Conservation (phyloP, 1,140 invertebrate genomes). For the Doryteuthis pealeii region DNA sequence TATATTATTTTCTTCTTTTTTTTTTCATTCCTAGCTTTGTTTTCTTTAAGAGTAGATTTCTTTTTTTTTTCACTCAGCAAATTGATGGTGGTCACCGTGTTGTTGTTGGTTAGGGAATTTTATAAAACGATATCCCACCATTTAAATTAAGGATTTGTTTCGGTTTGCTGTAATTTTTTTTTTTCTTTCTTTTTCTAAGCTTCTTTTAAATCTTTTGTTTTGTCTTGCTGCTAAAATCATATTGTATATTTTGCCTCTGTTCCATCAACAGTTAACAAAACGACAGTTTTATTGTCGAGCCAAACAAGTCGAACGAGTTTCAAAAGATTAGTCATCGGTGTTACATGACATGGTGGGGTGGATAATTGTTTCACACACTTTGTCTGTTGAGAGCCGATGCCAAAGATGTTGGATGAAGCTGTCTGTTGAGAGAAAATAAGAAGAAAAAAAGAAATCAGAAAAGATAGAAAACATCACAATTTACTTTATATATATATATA, state of each 20-base stretch:
- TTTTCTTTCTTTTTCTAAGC: not conserved
- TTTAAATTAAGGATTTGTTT: not conserved
- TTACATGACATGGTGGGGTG: conserved; percentile 39
- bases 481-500: too few species aligned
- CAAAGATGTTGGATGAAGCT: conserved; percentile 58
- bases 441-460: conserved; percentile 16
- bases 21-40: too few species aligned
- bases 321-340: conserved; percentile 48
- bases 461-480: too few species aligned
- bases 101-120: too few species aligned
- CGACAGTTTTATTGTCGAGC: conserved; percentile 49
- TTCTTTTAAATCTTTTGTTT: too few species aligned
- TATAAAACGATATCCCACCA: too few species aligned
- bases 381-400: conserved; percentile 55
- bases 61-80: too few species aligned
- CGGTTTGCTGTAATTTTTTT: not conserved
- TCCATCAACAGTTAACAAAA: conserved; percentile 53
- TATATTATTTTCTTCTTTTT: too few species aligned
- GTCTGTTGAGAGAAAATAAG: conserved; percentile 42
- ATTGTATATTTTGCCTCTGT: conserved; percentile 50
- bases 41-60: too few species aligned
- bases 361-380: conserved; percentile 53
- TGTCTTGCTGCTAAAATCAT: conserved; percentile 16
- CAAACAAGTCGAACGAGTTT: conserved; percentile 54
- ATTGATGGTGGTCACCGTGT: too few species aligned